Base-by-base conservation (phyloP, 2,797 vertebrate genomes). In the Pempheris klunzingeri region DNA sequence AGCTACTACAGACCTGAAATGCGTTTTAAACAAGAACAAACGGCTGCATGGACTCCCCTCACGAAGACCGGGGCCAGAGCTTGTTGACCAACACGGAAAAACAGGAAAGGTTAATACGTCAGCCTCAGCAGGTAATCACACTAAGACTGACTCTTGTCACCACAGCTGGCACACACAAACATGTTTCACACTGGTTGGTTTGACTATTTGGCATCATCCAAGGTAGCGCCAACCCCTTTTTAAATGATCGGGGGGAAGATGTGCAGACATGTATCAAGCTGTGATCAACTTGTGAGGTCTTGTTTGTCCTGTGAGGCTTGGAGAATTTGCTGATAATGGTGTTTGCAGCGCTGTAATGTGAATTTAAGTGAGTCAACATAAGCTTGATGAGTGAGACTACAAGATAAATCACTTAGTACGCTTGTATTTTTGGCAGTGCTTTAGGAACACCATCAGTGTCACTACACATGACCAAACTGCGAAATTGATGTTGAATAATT, bases 371-470 rank as follows among this genome's bases (percentile, higher is more conserved):
- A 79, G 58, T 66, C 28, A 32, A 66, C 49, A 77, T 74, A 55
- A 43, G 38, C 55, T 67, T 72, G 43, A 65, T 73, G 52, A 65
- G 50, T 53, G 26, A 67, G 54, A 62, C 82, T 80, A 84, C 82
- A 87, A 64, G 82, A 81, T 74, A 88, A 80, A 80, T 84, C 63
- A 64, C 73, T 88, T 84, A 83, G 72, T 60, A 52, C 38, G 58
- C 57, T 36, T 80, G 54, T 80, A 62, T 55, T 52, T 63, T 61
- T 50, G 30, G 28, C 38, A 52, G 2, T 17, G 57, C 64, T 66
- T 78, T 46, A 59, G 44, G 59, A 72, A 78, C 44, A n/a, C 36
- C 61, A 39, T 75, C 62, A 62, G 11, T 12, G 54, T 90, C 77
- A 78, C 38, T n/a, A 34, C 47, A 73, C 65, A 50, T 71, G 39